Conservation (phyloP, 2,888 invertebrate species). For the Tenthredo mesomela region DNA sequence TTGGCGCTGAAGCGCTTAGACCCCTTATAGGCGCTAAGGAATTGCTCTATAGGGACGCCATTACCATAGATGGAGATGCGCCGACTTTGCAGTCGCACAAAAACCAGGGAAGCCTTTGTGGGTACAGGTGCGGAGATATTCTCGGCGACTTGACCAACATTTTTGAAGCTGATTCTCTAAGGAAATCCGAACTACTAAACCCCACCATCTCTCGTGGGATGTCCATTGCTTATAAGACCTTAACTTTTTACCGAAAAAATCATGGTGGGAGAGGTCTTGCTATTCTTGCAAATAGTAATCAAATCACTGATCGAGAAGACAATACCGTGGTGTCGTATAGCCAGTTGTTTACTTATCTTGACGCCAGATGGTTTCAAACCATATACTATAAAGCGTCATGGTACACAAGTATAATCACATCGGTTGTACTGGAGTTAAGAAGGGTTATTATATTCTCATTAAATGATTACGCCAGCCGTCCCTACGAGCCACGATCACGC, state of each 20-base stretch:
- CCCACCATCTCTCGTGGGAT: background rate
- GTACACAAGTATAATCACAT: background rate
- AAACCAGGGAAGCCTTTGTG: background rate
- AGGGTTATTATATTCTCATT: conserved; percentile 32
- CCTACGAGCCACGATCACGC: background rate
- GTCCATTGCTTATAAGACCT: background rate
- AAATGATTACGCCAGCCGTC: conserved; percentile 19
- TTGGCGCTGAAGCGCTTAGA: background rate
- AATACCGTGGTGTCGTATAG: background rate
- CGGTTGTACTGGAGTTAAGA: conserved; percentile 1
- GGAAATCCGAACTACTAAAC: background rate
- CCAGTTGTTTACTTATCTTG: background rate
- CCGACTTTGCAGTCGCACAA: background rate
- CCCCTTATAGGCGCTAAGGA: conserved; percentile 5
- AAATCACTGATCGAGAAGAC: background rate
- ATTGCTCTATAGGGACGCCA: conserved; percentile 26
- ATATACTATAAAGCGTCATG: background rate
- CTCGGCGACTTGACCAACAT: background rate
- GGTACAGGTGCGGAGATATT: conserved; percentile 4
- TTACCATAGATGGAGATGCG: conserved; percentile 16
- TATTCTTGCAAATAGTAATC: background rate
- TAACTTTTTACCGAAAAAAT: background rate
- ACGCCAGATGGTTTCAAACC: background rate
- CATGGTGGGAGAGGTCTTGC: background rate
- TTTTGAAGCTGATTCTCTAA: background rate